A percentile compares a stretch with the other conserved stretches of the same genome.
phyloP scores from a whole-genome alignment of 2,888 invertebrate species.

The Eudemis profundana region DNA sequence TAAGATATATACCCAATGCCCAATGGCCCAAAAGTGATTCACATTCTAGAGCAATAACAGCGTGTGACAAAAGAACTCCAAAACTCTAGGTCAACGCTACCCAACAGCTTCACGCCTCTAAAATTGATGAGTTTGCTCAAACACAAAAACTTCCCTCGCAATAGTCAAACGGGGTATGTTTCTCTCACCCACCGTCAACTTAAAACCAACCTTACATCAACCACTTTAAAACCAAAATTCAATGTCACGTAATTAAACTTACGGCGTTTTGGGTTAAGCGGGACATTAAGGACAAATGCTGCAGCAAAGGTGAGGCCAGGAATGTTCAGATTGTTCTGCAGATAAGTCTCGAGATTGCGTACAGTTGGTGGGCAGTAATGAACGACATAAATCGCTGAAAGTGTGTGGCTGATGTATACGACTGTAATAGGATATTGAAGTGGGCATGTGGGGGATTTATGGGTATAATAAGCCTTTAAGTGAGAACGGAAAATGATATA shows the following conservation, averaged over 20 bases:
- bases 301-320: slow-evolving; percentile 69
- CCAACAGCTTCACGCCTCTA: slow-evolving; percentile 55
- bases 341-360: slow-evolving; percentile 58
- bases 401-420: slow-evolving; percentile 39
- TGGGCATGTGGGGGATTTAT: slow-evolving; percentile 20
- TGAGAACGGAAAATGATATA: slow-evolving; percentile 7
- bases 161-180: not conserved
- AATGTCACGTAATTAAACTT: not conserved
- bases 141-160: slow-evolving; percentile 56
- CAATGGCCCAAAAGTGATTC: not conserved
- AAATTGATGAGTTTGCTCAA: slow-evolving; percentile 65
- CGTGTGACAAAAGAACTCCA: slow-evolving; percentile 48
- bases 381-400: slow-evolving; percentile 61
- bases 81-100: slow-evolving; percentile 60
- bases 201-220: not conserved
- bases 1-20: no score
- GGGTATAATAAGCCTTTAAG: slow-evolving; percentile 28
- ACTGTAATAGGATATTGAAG: slow-evolving; percentile 29
- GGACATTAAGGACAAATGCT: slow-evolving; percentile 72
- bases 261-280: not conserved
- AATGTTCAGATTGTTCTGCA: slow-evolving; percentile 66
- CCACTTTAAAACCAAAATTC: not conserved
- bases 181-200: not conserved
- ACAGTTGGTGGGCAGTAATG: slow-evolving; percentile 59
- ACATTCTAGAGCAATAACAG: slow-evolving; percentile 11